Conservation (phyloP, 2,797 vertebrate genomes). For the Tokudaia muenninki region DNA sequence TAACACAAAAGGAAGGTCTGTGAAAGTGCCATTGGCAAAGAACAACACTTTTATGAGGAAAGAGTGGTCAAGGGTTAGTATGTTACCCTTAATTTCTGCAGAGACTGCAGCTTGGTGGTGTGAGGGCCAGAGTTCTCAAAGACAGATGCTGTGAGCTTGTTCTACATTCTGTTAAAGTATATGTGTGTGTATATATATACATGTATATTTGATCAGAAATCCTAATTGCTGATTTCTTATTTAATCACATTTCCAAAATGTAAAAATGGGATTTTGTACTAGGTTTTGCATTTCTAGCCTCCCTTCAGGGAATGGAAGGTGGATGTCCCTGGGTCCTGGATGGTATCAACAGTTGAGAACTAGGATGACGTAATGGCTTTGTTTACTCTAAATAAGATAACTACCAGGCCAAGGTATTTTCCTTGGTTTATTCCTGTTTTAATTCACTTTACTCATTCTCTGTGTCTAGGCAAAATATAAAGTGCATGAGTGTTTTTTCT, state of each 20-base stretch:
- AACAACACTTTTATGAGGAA: conserved; percentile 45
- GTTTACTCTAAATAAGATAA: neutral
- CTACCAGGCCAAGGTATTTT: neutral
- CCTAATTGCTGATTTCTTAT: too few species aligned
- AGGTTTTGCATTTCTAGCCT: conserved; percentile 16
- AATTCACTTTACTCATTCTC: neutral
- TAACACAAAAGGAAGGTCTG: conserved; percentile 16
- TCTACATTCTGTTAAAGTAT: neutral
- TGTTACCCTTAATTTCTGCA: neutral
- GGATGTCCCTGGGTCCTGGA: neutral
- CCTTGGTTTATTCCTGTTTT: neutral
- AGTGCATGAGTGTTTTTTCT: neutral
- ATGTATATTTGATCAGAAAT: too few species aligned
- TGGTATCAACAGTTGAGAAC: neutral
- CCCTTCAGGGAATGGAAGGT: neutral
- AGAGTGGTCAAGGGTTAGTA: conserved; percentile 2
- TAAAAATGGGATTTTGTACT: conserved; percentile 26
- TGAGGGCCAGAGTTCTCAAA: neutral
- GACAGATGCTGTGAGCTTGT: neutral
- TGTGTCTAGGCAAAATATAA: neutral
- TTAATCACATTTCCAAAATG: neutral
- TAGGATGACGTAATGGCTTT: neutral
- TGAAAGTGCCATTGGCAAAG: neutral
- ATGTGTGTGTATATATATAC: too few species aligned
- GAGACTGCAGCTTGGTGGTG: neutral